These are phyloP conservation scores for Meandrina meandrites DNA, from an alignment of 92 coral and sea anemone genomes.

Conservation along the genomic window DNA sequence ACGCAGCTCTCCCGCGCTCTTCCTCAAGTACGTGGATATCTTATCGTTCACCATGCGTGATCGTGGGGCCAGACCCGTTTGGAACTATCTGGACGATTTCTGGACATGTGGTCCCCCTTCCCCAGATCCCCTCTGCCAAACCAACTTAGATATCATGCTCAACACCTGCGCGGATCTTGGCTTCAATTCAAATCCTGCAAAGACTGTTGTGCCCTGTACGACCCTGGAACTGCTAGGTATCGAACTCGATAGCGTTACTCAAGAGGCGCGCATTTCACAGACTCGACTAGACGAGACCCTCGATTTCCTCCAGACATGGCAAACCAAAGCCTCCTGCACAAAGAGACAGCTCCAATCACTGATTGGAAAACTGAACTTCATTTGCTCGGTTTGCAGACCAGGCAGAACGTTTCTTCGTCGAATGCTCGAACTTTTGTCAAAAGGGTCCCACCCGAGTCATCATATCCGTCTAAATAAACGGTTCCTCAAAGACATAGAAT, in stretches of 20 bases:
- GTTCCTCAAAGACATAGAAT: conserved; percentile 33
- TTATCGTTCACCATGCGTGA: conserved; percentile 17
- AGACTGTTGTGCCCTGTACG: conserved; percentile 29
- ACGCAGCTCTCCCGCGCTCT: conserved; percentile 29
- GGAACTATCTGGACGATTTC: conserved; percentile 47
- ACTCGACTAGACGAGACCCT: background rate
- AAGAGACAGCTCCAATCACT: background rate
- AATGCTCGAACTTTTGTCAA: conserved; percentile 26
- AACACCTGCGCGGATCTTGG: conserved; percentile 26
- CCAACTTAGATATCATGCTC: conserved; percentile 15
- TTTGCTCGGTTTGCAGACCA: conserved; percentile 42
- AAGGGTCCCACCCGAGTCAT: conserved; percentile 17
- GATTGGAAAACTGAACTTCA: conserved; percentile 27
- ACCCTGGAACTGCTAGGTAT: conserved; percentile 20
- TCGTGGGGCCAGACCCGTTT: conserved; percentile 3
- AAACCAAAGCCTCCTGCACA: background rate
- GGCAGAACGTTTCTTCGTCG: conserved; percentile 40
- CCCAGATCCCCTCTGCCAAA: conserved; percentile 5
- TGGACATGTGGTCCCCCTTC: conserved; percentile 49
- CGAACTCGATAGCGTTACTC: conserved; percentile 30
- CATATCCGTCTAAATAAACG: conserved; percentile 8
- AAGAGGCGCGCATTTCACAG: conserved; percentile 39
- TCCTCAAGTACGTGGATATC: conserved; percentile 17
- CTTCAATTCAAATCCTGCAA: conserved; percentile 14
- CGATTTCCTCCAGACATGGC: conserved; percentile 14